Evolutionary conservation across 2,888 invertebrate species (phyloP).

Genomic region (Lasioglossum oenotherae): DNA sequence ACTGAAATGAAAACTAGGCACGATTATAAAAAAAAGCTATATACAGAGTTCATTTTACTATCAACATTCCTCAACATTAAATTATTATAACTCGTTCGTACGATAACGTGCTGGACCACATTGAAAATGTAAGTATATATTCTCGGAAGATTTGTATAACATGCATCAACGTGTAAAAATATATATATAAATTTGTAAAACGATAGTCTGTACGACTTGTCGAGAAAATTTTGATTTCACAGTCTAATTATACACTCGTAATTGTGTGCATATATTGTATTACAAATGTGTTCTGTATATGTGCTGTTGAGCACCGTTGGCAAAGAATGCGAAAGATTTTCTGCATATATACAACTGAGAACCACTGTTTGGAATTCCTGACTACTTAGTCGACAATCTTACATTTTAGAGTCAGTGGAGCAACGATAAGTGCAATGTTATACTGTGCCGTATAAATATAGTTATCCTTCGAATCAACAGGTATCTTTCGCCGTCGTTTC

Average conservation of each 20-base stretch:
- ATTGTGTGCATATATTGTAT: not conserved
- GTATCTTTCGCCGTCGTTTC: constrained; percentile 38
- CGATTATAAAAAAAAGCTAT: constrained; percentile 11
- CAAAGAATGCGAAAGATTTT: constrained; percentile 34
- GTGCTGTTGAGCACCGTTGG: constrained; percentile 12
- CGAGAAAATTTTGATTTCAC: not conserved
- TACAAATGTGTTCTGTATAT: not conserved
- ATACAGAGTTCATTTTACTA: not conserved
- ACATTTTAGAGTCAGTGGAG: constrained; percentile 50
- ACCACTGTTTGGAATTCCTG: constrained; percentile 47
- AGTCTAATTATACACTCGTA: not conserved
- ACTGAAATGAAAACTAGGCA: constrained; percentile 9
- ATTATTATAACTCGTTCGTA: not conserved
- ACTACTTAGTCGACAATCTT: constrained; percentile 49
- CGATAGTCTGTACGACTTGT: not conserved
- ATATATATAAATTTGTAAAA: not conserved
- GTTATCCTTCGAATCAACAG: constrained; percentile 60
- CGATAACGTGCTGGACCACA: not conserved
- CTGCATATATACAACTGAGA: constrained; percentile 16
- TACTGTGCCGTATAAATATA: not conserved
- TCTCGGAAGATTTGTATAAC: not conserved
- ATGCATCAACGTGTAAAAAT: not conserved
- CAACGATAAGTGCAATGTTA: constrained; percentile 40
- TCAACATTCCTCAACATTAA: not conserved
- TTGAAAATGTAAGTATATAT: not conserved